phyloP scores from a whole-genome alignment of 2,113 vertebrate species.

The Onychorhynchus coronatus region DNA sequence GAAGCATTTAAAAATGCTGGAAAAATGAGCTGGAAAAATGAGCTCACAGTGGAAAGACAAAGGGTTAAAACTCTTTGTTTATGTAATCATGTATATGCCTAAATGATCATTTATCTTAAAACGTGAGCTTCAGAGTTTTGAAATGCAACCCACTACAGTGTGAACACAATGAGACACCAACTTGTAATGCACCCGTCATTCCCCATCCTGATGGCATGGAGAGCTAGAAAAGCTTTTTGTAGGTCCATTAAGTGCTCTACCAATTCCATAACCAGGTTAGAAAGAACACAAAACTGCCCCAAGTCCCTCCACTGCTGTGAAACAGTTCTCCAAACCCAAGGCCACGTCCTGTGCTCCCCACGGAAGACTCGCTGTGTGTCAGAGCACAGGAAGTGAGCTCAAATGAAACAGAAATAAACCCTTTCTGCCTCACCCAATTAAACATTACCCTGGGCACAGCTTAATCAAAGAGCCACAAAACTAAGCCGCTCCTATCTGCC shows the following conservation, averaged over 20 bases:
- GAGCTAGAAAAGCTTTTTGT: background rate
- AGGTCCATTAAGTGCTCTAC: background rate
- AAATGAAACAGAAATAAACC: background rate
- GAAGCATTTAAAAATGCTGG: too few species aligned
- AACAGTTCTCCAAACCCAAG: background rate
- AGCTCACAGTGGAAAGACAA: background rate
- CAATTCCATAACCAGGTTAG: too few species aligned
- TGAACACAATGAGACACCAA: background rate
- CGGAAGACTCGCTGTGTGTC: rapidly evolving
- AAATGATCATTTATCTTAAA: background rate
- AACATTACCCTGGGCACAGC: background rate
- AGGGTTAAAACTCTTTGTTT: background rate
- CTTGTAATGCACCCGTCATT: background rate
- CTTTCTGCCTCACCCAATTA: background rate
- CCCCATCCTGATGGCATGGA: background rate
- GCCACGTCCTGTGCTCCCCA: background rate
- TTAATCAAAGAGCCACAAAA: background rate
- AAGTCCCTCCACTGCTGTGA: too few species aligned
- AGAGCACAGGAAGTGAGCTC: background rate
- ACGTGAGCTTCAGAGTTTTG: background rate
- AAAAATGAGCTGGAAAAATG: background rate
- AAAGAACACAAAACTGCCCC: background rate
- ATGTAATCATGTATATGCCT: background rate
- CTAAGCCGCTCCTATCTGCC: background rate
- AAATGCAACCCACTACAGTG: background rate